Conservation (phyloP, 2,113 vertebrate species). For the Rhodinocichla rosea region DNA sequence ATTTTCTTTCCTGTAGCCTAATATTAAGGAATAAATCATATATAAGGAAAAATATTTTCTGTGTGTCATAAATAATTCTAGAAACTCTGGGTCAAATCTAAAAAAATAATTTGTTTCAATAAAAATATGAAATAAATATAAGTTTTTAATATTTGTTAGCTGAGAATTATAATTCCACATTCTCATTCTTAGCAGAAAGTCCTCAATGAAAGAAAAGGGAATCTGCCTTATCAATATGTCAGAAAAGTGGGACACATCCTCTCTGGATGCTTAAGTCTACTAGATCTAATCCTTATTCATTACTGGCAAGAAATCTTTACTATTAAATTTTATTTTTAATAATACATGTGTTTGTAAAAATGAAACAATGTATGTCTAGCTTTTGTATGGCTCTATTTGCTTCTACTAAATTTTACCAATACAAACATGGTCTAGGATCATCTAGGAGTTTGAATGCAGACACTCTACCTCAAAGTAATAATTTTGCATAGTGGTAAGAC, state of each 20-base stretch:
- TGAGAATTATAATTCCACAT: neutral
- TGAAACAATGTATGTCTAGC: neutral
- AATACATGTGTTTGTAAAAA: neutral
- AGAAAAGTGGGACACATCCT: neutral
- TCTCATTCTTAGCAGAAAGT: neutral
- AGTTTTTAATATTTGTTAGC: neutral
- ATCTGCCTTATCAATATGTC: neutral
- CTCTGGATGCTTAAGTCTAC: neutral
- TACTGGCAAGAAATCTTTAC: neutral
- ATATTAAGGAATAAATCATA: neutral
- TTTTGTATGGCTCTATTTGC: neutral
- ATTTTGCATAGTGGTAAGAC: neutral
- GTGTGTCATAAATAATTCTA: neutral
- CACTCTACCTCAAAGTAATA: neutral
- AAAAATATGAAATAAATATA: neutral
- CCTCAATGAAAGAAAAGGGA: neutral
- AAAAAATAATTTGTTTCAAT: neutral
- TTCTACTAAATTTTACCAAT: neutral
- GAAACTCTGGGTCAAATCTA: neutral
- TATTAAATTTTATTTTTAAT: neutral
- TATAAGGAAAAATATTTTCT: neutral
- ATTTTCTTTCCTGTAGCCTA: neutral
- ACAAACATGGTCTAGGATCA: neutral
- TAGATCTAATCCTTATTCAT: neutral
- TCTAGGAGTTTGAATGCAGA: neutral